phyloP scores from a whole-genome alignment of 2,888 invertebrate genomes.

The Cataglyphis albicans region DNA sequence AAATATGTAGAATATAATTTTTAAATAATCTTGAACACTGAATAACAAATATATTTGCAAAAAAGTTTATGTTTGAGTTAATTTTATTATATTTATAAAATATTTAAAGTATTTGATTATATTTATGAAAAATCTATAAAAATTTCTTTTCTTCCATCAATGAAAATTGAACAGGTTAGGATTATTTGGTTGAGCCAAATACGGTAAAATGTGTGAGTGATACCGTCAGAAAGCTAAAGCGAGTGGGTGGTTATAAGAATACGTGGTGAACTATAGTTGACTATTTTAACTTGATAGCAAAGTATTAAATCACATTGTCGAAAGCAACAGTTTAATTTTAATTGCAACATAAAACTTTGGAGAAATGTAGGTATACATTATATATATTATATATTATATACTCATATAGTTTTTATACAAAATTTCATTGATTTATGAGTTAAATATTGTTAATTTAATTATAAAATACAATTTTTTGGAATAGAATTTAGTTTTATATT shows the following conservation, averaged over 20 bases:
- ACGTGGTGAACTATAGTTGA: neutral
- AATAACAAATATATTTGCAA: neutral
- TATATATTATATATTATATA: neutral
- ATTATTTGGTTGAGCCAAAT: neutral
- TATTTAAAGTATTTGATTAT: neutral
- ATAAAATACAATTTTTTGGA: neutral
- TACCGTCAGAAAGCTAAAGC: neutral
- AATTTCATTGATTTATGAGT: neutral
- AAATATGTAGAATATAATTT: neutral
- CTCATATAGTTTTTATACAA: neutral
- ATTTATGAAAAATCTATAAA: neutral
- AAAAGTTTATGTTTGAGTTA: neutral
- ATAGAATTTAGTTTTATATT: neutral
- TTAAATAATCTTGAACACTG: neutral
- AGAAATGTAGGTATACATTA: slow-evolving; percentile 6
- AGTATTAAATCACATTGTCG: neutral
- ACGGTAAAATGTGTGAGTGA: slow-evolving; percentile 7
- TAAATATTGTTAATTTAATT: slow-evolving; percentile 5
- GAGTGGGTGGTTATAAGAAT: neutral
- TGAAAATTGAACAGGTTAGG: neutral
- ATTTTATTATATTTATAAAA: neutral
- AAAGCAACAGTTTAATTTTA: neutral
- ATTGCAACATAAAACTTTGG: neutral
- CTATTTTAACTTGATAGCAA: neutral
- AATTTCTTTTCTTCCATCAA: neutral